Conservation (phyloP, 2,797 vertebrate genomes). For the Pantherophis alleghaniensis region DNA sequence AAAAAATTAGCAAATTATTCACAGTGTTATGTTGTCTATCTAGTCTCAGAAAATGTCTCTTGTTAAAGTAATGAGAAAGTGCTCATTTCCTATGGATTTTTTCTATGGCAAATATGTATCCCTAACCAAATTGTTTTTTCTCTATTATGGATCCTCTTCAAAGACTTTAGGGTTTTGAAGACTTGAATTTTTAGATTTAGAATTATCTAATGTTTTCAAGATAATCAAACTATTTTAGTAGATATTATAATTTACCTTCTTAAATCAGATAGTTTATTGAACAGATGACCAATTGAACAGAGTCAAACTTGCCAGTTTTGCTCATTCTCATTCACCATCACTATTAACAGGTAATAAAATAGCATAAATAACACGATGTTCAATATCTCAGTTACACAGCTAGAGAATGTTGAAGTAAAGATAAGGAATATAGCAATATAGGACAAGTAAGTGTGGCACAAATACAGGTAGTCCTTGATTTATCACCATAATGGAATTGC, state of each 20-base stretch:
- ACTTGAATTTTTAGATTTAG: neutral
- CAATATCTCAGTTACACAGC: neutral
- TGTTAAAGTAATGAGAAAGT: neutral
- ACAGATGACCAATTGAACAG: neutral
- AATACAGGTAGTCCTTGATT: neutral
- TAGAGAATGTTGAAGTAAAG: neutral
- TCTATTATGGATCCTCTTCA: too few relatives aligned
- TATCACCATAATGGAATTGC: neutral
- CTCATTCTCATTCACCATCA: neutral
- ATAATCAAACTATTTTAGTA: neutral
- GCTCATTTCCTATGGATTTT: neutral
- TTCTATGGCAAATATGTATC: neutral
- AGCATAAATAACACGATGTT: neutral
- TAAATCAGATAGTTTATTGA: neutral
- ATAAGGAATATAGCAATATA: neutral
- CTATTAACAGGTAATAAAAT: neutral
- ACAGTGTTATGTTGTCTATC: neutral
- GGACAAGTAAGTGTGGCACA: neutral
- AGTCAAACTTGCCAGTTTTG: neutral
- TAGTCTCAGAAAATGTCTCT: neutral
- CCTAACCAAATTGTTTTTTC: neutral
- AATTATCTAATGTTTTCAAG: neutral
- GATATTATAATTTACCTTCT: neutral
- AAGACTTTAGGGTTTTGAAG: neutral
- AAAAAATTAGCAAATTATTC: rapidly evolving